phyloP scores from a whole-genome alignment of 2,797 vertebrate genomes.

The Myotis findleyi region DNA sequence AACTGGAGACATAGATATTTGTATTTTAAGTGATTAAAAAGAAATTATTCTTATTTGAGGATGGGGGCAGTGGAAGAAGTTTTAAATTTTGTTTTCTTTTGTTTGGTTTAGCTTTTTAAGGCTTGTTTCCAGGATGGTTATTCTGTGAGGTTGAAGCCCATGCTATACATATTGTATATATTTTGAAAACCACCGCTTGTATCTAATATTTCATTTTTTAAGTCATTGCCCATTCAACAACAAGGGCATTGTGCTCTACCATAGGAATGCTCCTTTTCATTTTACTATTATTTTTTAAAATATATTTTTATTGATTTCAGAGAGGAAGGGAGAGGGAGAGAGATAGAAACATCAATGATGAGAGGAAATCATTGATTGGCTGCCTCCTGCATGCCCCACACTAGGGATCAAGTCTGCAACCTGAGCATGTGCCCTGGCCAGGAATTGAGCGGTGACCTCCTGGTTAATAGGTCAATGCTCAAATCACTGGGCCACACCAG shows the following conservation, averaged over 20 bases:
- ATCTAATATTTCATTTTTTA: constrained; percentile 44
- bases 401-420: too few species aligned
- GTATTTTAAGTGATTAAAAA: background rate
- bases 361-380: too few species aligned
- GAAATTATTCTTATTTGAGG: background rate
- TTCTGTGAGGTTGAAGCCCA: background rate
- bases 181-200: constrained; percentile 43
- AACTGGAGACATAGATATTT: background rate
- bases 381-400: too few species aligned
- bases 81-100: constrained; percentile 42
- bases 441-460: too few species aligned
- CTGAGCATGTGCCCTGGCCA: too few species aligned
- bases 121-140: background rate
- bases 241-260: background rate
- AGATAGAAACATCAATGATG: too few species aligned
- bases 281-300: too few species aligned
- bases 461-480: too few species aligned
- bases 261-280: background rate
- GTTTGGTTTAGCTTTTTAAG: constrained; percentile 40
- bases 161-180: background rate
- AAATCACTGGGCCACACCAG: too few species aligned
- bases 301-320: too few species aligned
- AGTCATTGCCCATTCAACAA: background rate
- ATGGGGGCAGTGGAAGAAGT: background rate
- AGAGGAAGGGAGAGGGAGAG: too few species aligned